Base-by-base conservation (phyloP, 2,797 vertebrate species). In the Fistularia tabacaria region DNA sequence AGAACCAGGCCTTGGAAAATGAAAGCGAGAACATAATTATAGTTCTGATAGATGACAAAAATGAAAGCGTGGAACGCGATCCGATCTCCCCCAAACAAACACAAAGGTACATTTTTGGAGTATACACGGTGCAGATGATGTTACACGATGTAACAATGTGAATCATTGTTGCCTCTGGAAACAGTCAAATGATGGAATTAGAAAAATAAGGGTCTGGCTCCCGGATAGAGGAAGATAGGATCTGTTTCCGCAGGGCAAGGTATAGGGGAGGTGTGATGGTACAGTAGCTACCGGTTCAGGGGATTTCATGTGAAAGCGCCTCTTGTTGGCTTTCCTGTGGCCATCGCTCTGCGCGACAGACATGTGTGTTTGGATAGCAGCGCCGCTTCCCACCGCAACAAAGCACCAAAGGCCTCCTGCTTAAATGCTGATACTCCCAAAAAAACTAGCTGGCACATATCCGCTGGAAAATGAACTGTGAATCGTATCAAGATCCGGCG, bases 271-370 rank as follows among this genome's bases (percentile, higher is more conserved):
- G 74, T 66, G 51, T 63, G 69, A 73, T 67, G 69, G 69, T 66
- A 83, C 68, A 80, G 74, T 75, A 76, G 69, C 65, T 62, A 65
- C 50, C 48, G 46, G 71, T 70, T 73, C 47, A 70, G 57, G 53
- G 62, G 66, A 72, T 83, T 74, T 82, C 37, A 53, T 69, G 56
- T 86, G 59, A 85, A 84, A 86, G 81, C 80, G 49, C 50, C 59
- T 69, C 79, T 84, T 87, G 82, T 87, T 88, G 69, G 71, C 68
- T 79, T 81, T 80, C 73, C 76, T 68, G 63, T 64, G 64, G 71
- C 66, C 76, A 65, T 51, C 76, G 81, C 75, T 68, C 67, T 61
- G 65, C 65, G 73, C 49, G 54, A 71, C 68, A 67, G 70, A 82
- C 83, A 88, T 85, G 68, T 71, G 45, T 70, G 59, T 60, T 61